A percentile compares a stretch with the other conserved stretches of the same genome.
Evolutionary conservation across 2,888 invertebrate genomes (phyloP).

Genomic region (Rotaria macrura): DNA sequence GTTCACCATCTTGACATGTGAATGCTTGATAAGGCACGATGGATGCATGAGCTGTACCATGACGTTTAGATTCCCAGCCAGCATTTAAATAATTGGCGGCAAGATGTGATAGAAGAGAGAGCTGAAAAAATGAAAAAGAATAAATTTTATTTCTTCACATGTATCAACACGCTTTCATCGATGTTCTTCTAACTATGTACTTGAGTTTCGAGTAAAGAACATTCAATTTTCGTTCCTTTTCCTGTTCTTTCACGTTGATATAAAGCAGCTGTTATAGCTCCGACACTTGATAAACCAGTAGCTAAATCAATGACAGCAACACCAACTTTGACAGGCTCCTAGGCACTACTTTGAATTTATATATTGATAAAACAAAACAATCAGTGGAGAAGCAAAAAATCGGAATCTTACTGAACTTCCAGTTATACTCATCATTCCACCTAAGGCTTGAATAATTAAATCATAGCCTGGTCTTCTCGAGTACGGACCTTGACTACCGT

Average conservation of each 20-base stretch:
- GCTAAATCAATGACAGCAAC: constrained; percentile 83
- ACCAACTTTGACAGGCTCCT: constrained; percentile 78
- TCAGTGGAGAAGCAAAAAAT: background rate
- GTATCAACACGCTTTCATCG: no score
- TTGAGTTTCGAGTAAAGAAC: constrained; percentile 82
- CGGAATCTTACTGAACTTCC: constrained; percentile 58
- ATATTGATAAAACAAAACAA: constrained; percentile 50
- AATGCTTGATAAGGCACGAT: constrained; percentile 87
- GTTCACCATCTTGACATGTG: constrained; percentile 62
- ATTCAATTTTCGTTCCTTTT: constrained; percentile 59
- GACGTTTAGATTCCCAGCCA: constrained; percentile 63
- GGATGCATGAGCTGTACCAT: constrained; percentile 86
- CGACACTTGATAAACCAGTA: constrained; percentile 84
- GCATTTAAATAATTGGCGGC: constrained; percentile 80
- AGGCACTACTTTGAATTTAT: background rate
- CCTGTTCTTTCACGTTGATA: constrained; percentile 62
- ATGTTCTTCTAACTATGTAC: no score
- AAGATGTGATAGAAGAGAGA: constrained; percentile 74
- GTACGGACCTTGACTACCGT: constrained; percentile 77
- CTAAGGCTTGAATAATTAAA: constrained; percentile 81
- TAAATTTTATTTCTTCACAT: no score
- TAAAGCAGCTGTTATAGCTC: constrained; percentile 81
- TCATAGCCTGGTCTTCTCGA: constrained; percentile 80
- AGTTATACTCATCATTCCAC: constrained; percentile 77
- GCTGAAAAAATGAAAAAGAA: constrained; percentile 39